Evolutionary conservation across 1,140 invertebrate genomes (phyloP).

Genomic region (Drosophila busckii): DNA sequence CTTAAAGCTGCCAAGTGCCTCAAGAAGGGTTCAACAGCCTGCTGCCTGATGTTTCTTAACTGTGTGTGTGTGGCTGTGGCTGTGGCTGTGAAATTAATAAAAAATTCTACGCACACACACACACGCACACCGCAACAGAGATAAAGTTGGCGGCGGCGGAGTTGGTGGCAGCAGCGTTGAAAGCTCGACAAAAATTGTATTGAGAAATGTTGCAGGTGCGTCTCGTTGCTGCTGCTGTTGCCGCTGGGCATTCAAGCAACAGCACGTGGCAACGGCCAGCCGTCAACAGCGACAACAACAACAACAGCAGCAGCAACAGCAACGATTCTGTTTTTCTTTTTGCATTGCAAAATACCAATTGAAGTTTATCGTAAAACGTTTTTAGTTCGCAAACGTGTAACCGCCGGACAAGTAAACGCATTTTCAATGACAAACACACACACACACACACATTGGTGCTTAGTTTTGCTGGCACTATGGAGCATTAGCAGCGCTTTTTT

Average conservation of each 20-base stretch:
- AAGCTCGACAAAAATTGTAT: constrained; percentile 54
- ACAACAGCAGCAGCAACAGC: constrained; percentile 8
- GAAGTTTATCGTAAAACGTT: constrained; percentile 64
- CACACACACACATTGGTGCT: constrained; percentile 4
- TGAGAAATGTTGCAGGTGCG: constrained; percentile 59
- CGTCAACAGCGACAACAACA: constrained; percentile 6
- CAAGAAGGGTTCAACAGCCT: constrained; percentile 1
- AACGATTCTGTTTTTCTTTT: constrained; percentile 54
- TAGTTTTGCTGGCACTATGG: too few relatives aligned
- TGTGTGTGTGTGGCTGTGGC: too few relatives aligned
- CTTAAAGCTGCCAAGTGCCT: constrained; percentile 24
- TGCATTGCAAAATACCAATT: constrained; percentile 62
- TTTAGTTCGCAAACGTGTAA: constrained; percentile 51
- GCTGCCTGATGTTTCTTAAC: too few relatives aligned
- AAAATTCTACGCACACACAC: too few relatives aligned
- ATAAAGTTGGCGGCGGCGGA: background rate
- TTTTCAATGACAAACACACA: too few relatives aligned
- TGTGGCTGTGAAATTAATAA: too few relatives aligned
- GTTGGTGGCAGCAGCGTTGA: constrained; percentile 11
- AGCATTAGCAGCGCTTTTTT: too few relatives aligned
- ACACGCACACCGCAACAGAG: too few relatives aligned
- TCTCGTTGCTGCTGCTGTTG: constrained; percentile 17
- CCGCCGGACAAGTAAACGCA: constrained; percentile 6
- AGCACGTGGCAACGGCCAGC: constrained; percentile 17
- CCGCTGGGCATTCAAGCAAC: constrained; percentile 19